Conservation (phyloP, 2,113 vertebrate species). For the Boleophthalmus pectinirostris region DNA sequence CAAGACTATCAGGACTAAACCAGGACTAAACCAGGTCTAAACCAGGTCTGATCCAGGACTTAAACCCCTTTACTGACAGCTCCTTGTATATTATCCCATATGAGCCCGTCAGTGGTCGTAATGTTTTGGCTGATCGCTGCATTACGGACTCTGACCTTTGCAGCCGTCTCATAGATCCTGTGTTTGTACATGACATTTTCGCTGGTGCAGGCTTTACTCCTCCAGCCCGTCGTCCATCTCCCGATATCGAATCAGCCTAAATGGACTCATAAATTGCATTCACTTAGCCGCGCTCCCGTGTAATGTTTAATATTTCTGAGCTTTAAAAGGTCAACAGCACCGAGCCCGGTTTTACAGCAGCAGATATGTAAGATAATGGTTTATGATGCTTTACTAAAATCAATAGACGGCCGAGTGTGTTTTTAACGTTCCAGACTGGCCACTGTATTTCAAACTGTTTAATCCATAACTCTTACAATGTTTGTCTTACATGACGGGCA, state of each 20-base stretch:
- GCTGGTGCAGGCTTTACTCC: constrained; percentile 49
- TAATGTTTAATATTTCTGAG: constrained; percentile 67
- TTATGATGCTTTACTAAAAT: constrained; percentile 59
- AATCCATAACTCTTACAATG: too few relatives aligned
- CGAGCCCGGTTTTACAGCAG: constrained; percentile 41
- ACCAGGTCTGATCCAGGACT: too few relatives aligned
- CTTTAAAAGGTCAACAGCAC: constrained; percentile 61
- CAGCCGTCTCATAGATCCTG: constrained; percentile 3
- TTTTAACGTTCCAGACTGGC: constrained; percentile 7
- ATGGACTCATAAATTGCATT: constrained; percentile 70
- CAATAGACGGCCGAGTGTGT: constrained; percentile 40
- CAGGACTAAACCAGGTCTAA: too few relatives aligned
- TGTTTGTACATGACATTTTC: constrained; percentile 33
- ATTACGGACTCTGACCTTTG: constrained; percentile 12
- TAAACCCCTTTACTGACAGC: too few relatives aligned
- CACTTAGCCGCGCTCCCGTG: constrained; percentile 60
- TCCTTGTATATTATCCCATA: too few relatives aligned
- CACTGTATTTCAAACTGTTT: too few relatives aligned
- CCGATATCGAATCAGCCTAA: constrained; percentile 66
- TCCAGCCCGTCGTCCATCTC: constrained; percentile 63
- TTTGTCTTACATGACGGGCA: too few relatives aligned
- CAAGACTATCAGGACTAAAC: too few relatives aligned
- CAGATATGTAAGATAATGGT: constrained; percentile 20
- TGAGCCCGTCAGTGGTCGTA: neutral
- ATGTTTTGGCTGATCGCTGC: neutral